These are phyloP conservation scores for Coreoperca whiteheadi DNA, from an alignment of 2,113 vertebrate genomes.

Conservation along the genomic window DNA sequence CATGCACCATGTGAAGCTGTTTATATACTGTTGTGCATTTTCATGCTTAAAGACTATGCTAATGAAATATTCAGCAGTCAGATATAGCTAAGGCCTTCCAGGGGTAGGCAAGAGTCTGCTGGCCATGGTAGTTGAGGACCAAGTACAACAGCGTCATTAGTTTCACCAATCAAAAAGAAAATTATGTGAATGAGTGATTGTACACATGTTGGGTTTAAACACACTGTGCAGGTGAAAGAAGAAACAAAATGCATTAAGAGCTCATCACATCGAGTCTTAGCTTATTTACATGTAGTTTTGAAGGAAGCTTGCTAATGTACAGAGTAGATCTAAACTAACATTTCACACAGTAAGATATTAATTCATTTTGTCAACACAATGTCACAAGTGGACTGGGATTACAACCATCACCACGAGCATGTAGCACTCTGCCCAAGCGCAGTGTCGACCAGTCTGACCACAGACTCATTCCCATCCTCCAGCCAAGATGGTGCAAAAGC, in stretches of 20 bases:
- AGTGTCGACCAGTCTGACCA: neutral
- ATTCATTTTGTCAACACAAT: neutral
- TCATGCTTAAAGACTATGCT: neutral
- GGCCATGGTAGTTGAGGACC: neutral
- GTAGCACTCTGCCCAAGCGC: neutral
- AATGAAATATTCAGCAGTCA: neutral
- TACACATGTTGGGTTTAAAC: neutral
- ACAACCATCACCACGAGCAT: neutral
- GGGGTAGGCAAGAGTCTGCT: neutral
- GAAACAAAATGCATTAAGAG: neutral
- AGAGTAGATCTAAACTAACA: neutral
- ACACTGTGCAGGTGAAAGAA: neutral
- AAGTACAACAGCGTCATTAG: neutral
- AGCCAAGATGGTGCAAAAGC: slow-evolving; percentile 1
- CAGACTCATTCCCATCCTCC: neutral
- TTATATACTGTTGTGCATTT: neutral
- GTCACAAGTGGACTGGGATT: neutral
- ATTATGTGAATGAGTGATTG: neutral
- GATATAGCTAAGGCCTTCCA: neutral
- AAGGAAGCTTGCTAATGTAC: neutral
- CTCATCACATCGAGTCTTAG: neutral
- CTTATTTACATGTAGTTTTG: neutral
- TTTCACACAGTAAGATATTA: neutral
- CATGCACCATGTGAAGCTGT: neutral
- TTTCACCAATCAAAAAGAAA: neutral